Base-by-base conservation (phyloP, 30 jellyfish, hydroid and myxozoan species). In the Turritopsis dohrnii region DNA sequence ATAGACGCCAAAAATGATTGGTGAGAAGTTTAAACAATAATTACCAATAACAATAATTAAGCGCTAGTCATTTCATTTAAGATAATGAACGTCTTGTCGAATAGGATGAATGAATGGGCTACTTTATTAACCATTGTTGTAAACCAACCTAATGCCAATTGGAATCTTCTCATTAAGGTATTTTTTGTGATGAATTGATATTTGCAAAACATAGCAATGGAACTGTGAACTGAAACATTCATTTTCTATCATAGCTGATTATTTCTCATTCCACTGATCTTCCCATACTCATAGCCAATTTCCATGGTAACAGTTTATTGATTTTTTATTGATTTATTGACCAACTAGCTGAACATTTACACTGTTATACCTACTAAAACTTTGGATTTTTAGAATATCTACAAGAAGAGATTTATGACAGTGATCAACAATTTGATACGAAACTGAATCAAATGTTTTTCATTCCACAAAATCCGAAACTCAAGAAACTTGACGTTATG, bases 371-470 rank as follows among this genome's bases (percentile, higher is more conserved):
- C 19, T 7, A 69, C 30, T 69, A 69, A 23, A 7, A 69, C 31
- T 7, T 19, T 69, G 16, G 28, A 27, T 1, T 7, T 69, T 69
- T 21, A 69, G 77, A 69, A 69, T 69, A 69, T 69, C 30, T 69
- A 7, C 9, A 69, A 27, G 31, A 69, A 69, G 77, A n/a, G 17
- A 69, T 1, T n/a, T 69, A 69, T 27, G 28, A 69, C 8, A 27
- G 19, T n/a, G 77, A 69, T 69, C 31, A 69, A 0, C 16, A 8
- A 9, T 69, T 27, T 8, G 30, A 27, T 69, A n/a, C n/a, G 13
- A 77, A 77, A n/a, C 19, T 77, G 30, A 77, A 77, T 77, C 28
- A 30, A 29, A 77, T 77, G 85, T 77, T 77, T 52, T 28, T 52
- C 1, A 52, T 21, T 29, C 52, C 66, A 30, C 41, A 77, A 52